Evolutionary conservation across 1,140 invertebrate species (phyloP).

Genomic region (Drosophila oshimai): DNA sequence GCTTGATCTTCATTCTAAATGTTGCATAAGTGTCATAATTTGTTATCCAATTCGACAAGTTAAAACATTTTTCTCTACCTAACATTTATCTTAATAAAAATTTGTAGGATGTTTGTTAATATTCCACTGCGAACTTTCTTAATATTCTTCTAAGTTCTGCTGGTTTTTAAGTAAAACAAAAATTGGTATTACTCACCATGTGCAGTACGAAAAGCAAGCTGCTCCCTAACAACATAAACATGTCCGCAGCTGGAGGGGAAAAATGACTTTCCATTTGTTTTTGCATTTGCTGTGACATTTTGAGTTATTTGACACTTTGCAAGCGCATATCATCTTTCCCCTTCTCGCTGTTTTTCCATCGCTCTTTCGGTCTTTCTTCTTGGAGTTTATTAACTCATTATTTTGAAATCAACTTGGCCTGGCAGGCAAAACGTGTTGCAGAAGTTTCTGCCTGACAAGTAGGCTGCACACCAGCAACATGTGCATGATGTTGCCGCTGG

Average conservation of each 20-base stretch:
- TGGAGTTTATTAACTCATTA: slow-evolving; percentile 77
- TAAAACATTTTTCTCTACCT: too few relatives aligned
- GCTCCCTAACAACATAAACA: slow-evolving; percentile 34
- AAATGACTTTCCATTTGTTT: slow-evolving; percentile 67
- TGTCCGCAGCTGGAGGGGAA: slow-evolving; percentile 9
- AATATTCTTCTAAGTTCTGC: not conserved
- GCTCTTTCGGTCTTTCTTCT: slow-evolving; percentile 29
- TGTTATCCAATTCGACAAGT: too few relatives aligned
- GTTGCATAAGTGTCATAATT: too few relatives aligned
- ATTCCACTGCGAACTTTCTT: too few relatives aligned
- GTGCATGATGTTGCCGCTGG: not conserved
- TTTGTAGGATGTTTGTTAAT: too few relatives aligned
- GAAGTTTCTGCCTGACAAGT: slow-evolving; percentile 53
- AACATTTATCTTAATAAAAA: too few relatives aligned
- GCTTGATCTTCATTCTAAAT: too few relatives aligned
- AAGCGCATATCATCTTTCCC: slow-evolving; percentile 46
- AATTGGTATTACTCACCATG: slow-evolving; percentile 2
- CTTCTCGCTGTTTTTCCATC: not conserved
- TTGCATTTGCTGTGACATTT: slow-evolving; percentile 65
- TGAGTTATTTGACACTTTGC: slow-evolving; percentile 79
- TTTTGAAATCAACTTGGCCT: slow-evolving; percentile 70
- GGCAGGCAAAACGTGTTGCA: slow-evolving; percentile 63
- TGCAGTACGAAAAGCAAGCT: slow-evolving; percentile 22
- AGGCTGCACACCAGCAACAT: slow-evolving; percentile 12
- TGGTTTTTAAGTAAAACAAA: not conserved